Evolutionary conservation across 2,888 invertebrate genomes (phyloP), one percentile per base, ranked within the genome.

Genomic region (Brachyptera putata): DNA sequence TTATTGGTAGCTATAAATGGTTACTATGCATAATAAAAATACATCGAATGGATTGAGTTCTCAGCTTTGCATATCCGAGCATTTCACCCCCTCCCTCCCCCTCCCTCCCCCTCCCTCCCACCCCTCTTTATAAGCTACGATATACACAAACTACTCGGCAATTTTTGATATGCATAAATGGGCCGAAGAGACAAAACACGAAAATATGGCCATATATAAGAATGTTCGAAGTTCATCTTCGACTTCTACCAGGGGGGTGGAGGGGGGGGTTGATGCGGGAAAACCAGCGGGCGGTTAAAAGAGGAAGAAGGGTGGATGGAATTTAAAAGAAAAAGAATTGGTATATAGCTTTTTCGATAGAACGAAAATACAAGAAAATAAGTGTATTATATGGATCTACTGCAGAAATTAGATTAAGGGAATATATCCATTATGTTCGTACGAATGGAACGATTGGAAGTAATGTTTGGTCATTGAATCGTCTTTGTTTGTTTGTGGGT

Each of bases 111-210:
- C 26, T 34, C 21, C 41, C 30, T 2, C 41, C 18, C 30, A 7
- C 30, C 57, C 26, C 26, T 48, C 14, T 34, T 43, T 37, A 30
- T 1, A 30, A 21, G 39, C 55, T 43, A 18, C 43, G 43, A 43
- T 43, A 36, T 39, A 21, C 46, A 30, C 56, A 49, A 43, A 43
- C 43, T 43, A 43, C 16, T 18, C 21, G 21, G 43, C 16, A 11
- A 57, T 49, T 56, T 57, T 61, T 57, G 30, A 57, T 39, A 49
- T 49, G 49, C 61, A 57, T 56, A 61, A 57, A 61, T 61, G 50
- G 34, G 21, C 16, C 39, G 57, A 39, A 57, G 36, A 56, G 61
- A 56, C 56, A 57, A 56, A 49, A 50, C 18, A 22, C 36, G 57
- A 60, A 41, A 50, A 30, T 61, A 57, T 57, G 57, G 48, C 48